These are phyloP conservation scores for Stegostoma tigrinum DNA, from an alignment of 2,113 vertebrate species.

Conservation along the genomic window DNA sequence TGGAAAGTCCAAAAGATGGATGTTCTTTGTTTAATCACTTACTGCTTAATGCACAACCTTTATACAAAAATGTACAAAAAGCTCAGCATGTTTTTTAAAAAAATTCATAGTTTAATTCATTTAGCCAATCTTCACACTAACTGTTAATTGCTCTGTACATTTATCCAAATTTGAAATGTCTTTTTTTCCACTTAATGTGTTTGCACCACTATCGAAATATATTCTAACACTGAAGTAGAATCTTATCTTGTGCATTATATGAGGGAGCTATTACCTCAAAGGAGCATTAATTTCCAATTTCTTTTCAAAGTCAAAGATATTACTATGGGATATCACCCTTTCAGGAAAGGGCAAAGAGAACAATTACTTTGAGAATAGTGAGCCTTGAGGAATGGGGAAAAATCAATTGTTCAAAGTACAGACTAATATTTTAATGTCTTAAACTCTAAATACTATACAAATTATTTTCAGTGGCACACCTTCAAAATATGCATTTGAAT, in stretches of 20 bases:
- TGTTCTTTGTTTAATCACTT: not conserved
- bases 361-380: not conserved
- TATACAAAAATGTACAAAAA: not conserved
- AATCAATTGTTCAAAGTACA: not conserved
- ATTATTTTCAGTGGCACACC: not conserved
- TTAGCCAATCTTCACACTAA: not conserved
- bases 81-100: too few species aligned
- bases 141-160: not conserved
- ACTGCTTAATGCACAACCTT: not conserved
- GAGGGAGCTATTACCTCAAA: not conserved
- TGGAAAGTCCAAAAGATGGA: not conserved
- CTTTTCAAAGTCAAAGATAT: not conserved
- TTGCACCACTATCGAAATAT: not conserved
- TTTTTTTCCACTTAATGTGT: not conserved
- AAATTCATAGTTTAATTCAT: not conserved
- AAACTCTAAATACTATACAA: not conserved
- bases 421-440: not conserved
- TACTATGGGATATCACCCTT: not conserved
- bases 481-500: not conserved
- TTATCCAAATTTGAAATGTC: not conserved
- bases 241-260: not conserved
- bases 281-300: not conserved
- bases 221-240: not conserved
- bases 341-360: not conserved
- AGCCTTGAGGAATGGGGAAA: not conserved